Percentiles rank a stretch among this genome's conserved stretches.
phyloP scores from a whole-genome alignment of 2,113 vertebrate genomes.

The Austrofundulus limnaeus region DNA sequence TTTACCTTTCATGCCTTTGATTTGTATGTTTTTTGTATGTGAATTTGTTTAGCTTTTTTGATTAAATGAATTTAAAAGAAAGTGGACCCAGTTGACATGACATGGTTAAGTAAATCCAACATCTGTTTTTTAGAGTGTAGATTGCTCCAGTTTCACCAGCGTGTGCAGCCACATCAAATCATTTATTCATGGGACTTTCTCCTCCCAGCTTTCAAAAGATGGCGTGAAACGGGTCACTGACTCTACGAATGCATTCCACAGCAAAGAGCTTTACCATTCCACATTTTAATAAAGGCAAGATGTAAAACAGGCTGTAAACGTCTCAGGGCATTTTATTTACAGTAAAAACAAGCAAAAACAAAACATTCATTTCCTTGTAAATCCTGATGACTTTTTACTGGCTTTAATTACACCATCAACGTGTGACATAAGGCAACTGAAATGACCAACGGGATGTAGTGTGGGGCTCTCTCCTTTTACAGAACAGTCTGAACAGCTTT shows the following conservation, averaged over 20 bases:
- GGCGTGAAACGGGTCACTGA: constrained; percentile 27
- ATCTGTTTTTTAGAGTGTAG: constrained; percentile 25
- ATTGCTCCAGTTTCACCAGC: constrained; percentile 48
- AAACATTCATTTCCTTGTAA: constrained; percentile 65
- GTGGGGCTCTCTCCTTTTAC: constrained; percentile 58
- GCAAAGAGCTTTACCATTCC: constrained; percentile 15
- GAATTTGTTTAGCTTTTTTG: no score
- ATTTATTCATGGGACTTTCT: constrained; percentile 56
- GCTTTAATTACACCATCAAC: constrained; percentile 37
- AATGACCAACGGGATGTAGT: constrained; percentile 52
- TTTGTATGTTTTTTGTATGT: no score
- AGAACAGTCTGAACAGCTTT: constrained; percentile 45
- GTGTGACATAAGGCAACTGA: constrained; percentile 68
- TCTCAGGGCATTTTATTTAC: constrained; percentile 64
- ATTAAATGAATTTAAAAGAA: no score
- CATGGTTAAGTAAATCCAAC: no score
- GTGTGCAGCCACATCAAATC: constrained; percentile 45
- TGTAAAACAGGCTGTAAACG: constrained; percentile 26
- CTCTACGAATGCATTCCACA: constrained; percentile 11
- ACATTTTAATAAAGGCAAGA: background rate
- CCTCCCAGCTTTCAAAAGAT: constrained; percentile 30
- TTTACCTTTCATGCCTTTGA: no score
- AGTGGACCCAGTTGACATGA: no score
- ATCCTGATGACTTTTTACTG: constrained; percentile 45
- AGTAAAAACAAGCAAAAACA: constrained; percentile 64